Conservation (phyloP, 2,888 invertebrate genomes). For the Polydesmus complanatus region DNA sequence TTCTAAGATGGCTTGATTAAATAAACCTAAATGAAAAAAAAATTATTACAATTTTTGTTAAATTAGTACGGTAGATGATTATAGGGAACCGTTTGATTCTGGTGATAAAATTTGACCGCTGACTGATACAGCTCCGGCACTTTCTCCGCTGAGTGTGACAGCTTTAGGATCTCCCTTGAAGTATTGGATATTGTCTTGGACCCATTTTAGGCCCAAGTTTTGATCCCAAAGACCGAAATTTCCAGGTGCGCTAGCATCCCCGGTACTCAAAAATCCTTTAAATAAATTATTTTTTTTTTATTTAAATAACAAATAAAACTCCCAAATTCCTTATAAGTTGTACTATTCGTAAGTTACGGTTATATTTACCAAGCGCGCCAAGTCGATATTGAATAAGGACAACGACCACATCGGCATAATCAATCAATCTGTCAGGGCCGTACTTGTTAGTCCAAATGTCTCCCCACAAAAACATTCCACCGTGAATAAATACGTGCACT, state of each 20-base stretch:
- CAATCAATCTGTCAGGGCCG: constrained; percentile 3
- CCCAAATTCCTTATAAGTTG: too few species aligned
- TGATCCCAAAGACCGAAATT: constrained; percentile 11
- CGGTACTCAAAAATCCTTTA: constrained; percentile 7
- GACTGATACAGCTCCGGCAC: not conserved
- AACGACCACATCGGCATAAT: constrained; percentile 9
- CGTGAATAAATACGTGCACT: constrained; percentile 10
- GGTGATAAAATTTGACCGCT: not conserved
- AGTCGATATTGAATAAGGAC: constrained; percentile 6
- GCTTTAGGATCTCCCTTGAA: constrained; percentile 10
- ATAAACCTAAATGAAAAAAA: not conserved
- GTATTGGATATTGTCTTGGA: constrained; percentile 5
- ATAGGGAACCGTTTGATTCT: not conserved
- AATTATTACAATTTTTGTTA: too few species aligned
- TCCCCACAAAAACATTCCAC: constrained; percentile 3
- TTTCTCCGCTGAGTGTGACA: not conserved
- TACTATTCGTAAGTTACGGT: not conserved
- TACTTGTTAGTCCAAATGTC: not conserved
- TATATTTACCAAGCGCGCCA: not conserved
- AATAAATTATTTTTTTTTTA: too few species aligned
- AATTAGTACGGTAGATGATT: too few species aligned
- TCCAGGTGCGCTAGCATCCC: constrained; percentile 1
- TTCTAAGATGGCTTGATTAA: not conserved
- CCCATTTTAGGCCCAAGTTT: constrained; percentile 6
- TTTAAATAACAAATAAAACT: too few species aligned